Base-by-base conservation (phyloP, 2,888 invertebrate genomes). In the Tetragnatha montana region DNA sequence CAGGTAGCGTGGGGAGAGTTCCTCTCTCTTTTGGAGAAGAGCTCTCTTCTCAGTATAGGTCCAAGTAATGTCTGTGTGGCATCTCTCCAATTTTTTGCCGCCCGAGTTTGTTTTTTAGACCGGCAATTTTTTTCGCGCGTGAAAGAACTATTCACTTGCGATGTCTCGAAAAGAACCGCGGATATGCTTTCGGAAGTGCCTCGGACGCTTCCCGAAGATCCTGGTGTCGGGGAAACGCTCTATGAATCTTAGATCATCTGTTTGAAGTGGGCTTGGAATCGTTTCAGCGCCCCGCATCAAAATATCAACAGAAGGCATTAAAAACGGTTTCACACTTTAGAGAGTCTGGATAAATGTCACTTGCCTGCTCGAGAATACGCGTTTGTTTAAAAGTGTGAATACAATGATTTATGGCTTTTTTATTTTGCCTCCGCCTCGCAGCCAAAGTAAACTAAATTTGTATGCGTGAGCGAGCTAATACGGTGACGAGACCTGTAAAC, bases 21-120 rank as follows among this genome's bases (percentile, higher is more conserved):
- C 60, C 60, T 47, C 19, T 17, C 78, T 76, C 51, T 17, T 78
- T 49, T 50, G 78, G 50, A 17, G 47, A 75, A 35, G 35, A 60
- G 22, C 17, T 60, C 69, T 69, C 68, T 80, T 81, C 60, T 83
- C 17, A 68, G 60, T 19, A 83, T 74, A 83, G 75, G 51, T 51
- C 74, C 14, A 68, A 75, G 75, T 83, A 74, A 83, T 74, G 73
- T 21, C 73, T 71, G 50, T 50, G 51, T 79, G 83, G 74, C 83
- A 83, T 17, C 74, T 83, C 22, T 74, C 82, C 82, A 83, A 75
- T 75, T 49, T 47, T 75, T 47, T 75, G 75, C 17, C n/a, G 75
- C 68, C 47, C 12, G 22, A 70, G 70, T 22, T 69, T 81, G 75
- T n/a, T 83, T 75, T 83, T 83, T 75, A 60, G 84, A 84, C 76